Evolutionary conservation across 2,888 invertebrate genomes (phyloP), one percentile per base, ranked within the genome.

Genomic region (Drosophila lacicola): DNA sequence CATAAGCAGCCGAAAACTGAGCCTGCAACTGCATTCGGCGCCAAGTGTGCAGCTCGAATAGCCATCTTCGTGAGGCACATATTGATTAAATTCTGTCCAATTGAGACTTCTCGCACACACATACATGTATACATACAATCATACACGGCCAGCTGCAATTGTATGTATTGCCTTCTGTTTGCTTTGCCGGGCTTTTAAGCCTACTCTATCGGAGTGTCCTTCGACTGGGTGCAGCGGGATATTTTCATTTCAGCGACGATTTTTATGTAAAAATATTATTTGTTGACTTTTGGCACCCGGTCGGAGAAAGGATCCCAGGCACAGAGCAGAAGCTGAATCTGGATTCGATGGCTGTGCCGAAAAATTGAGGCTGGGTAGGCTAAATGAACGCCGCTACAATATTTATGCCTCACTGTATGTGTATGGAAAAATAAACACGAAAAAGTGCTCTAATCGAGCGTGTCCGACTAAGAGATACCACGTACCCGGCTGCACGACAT

Each of bases 241-340:
- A 86, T 88, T 88, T 88, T 84, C 80, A 87, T 82, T 88, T 74
- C 76, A 61, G 58, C 69, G 49, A 66, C 78, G 76, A 80, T 80
- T 85, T 84, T 85, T 86, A 81, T 86, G 75, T 73, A 88, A 81
- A 85, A 85, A 86, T 81, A 83, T 83, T 85, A 80, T 86, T 86
- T 86, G 85, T 84, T 86, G 89, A 88, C 89, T 86, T 88, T 84
- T 84, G 82, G 77, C 83, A 72, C 80, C 70, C 78, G 50, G 50
- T 44, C 57, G 39, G 51, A 67, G 60, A 25, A 61, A 42, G 37
- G 42, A 49, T 25, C 14, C 25, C 17, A 41, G 3, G 33, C 51
- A 29, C 65, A 42, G 36, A 10, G 41, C 50, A 39, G 64, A 63
- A 72, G 65, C 70, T 60, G 45, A 65, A 63, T 63, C 66, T 53